Percentiles rank a stretch among this genome's conserved stretches.
Conservation (phyloP, 2,113 vertebrate species). For the Tiliqua scincoides region DNA sequence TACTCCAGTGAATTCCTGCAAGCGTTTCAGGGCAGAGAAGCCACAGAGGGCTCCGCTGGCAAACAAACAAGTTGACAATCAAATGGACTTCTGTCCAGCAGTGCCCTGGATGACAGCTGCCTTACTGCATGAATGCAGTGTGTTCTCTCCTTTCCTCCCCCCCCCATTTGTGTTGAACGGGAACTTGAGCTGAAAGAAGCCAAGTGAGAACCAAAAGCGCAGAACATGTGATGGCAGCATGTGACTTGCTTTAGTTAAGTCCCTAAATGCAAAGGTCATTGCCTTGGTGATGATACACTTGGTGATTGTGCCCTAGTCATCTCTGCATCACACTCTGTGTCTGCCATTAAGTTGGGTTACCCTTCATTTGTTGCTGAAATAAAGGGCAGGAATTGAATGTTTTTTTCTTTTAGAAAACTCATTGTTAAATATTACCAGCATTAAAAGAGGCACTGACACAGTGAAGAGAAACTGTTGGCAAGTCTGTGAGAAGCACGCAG, state of each 20-base stretch:
- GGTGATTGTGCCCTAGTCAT: not conserved
- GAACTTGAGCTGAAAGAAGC: not conserved
- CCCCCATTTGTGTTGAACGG: not conserved
- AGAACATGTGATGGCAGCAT: not conserved
- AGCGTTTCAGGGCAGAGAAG: not conserved
- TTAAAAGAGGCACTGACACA: not conserved
- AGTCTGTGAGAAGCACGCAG: not conserved
- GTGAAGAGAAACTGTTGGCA: not conserved
- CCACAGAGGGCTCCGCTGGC: not conserved
- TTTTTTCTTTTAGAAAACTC: not conserved
- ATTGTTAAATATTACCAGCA: not conserved
- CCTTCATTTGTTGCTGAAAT: not conserved
- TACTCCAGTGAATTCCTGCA: not conserved
- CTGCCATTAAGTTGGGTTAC: not conserved
- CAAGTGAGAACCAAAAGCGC: not conserved
- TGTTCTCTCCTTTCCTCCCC: not conserved
- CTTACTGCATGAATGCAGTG: not conserved
- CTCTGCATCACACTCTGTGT: not conserved
- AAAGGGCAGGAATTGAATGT: not conserved
- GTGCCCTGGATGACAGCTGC: not conserved
- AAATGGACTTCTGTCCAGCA: slow-evolving; percentile 13
- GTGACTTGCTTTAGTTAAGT: slow-evolving; percentile 3
- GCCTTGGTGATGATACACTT: slow-evolving; percentile 20
- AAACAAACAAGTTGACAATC: not conserved
- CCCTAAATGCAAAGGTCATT: slow-evolving; percentile 34